Percentiles rank a stretch among this genome's conserved stretches.
Evolutionary conservation across 2,888 invertebrate genomes (phyloP).

Genomic region (Ophioninae sp.): DNA sequence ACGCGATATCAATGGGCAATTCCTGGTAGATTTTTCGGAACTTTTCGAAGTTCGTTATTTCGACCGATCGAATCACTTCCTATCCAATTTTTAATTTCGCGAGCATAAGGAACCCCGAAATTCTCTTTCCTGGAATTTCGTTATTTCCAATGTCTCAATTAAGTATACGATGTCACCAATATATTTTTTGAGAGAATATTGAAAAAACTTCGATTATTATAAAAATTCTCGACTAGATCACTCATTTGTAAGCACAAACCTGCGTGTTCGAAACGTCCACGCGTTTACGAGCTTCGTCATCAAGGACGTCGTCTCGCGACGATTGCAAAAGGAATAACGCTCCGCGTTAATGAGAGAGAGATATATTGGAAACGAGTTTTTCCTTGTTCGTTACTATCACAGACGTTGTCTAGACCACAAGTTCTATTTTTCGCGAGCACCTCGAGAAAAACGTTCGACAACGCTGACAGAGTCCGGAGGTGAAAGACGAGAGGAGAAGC

Average conservation of each 20-base stretch:
- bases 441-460: constrained; percentile 30
- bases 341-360: constrained; percentile 12
- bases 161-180: no score
- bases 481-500: not conserved
- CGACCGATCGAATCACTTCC: no score
- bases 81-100: no score
- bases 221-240: no score
- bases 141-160: no score
- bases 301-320: constrained; percentile 29
- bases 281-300: constrained; percentile 29
- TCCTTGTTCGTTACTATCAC: constrained; percentile 51
- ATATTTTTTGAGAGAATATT: no score
- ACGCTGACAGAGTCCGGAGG: constrained; percentile 18
- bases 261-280: not conserved
- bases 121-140: no score
- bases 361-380: constrained; percentile 48
- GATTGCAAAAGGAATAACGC: constrained; percentile 27
- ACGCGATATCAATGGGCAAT: no score
- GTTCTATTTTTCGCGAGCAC: constrained; percentile 52
- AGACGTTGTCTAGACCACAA: constrained; percentile 58
- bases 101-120: no score
- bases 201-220: no score
- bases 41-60: no score
- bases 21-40: no score
- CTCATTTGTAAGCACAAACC: not conserved